Conservation (phyloP, 1,140 invertebrate species). For the Drosophila oshimai region DNA sequence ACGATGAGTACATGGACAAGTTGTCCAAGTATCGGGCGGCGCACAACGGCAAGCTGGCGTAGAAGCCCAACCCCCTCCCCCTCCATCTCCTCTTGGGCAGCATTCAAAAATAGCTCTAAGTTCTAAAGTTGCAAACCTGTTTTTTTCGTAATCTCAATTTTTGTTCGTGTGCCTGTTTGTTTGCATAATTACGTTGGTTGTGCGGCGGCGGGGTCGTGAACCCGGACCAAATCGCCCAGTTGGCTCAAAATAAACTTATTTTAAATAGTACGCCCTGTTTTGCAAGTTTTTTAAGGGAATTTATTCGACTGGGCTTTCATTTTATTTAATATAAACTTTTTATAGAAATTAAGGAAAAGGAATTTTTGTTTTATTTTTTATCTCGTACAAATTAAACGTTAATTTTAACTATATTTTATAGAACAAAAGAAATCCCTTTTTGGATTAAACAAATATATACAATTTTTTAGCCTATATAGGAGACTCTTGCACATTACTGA, state of each 20-base stretch:
- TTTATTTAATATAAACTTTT: no score
- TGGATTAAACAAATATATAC: no score
- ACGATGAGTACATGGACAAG: conserved; percentile 84
- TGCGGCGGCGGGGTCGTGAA: conserved; percentile 28
- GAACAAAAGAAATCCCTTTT: no score
- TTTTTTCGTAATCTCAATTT: conserved; percentile 25
- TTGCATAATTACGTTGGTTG: conserved; percentile 37
- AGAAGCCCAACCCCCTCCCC: background rate
- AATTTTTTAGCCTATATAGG: no score
- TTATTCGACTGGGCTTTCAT: no score
- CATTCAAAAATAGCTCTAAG: conserved; percentile 32
- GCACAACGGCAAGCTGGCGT: conserved; percentile 52
- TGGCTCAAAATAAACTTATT: conserved; percentile 26
- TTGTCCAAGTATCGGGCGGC: conserved; percentile 52
- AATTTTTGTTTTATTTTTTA: no score
- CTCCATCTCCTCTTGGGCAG: conserved; percentile 1
- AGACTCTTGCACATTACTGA: no score
- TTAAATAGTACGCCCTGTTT: background rate
- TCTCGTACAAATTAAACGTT: no score
- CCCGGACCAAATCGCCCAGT: conserved; percentile 13
- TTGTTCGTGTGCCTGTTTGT: conserved; percentile 6
- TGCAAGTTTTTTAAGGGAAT: background rate
- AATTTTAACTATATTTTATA: no score
- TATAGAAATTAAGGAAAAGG: no score
- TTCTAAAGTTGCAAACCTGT: conserved; percentile 27